A percentile compares a stretch with the other conserved stretches of the same genome.
Conservation (phyloP, 2,113 vertebrate species). For the Serinus canaria region DNA sequence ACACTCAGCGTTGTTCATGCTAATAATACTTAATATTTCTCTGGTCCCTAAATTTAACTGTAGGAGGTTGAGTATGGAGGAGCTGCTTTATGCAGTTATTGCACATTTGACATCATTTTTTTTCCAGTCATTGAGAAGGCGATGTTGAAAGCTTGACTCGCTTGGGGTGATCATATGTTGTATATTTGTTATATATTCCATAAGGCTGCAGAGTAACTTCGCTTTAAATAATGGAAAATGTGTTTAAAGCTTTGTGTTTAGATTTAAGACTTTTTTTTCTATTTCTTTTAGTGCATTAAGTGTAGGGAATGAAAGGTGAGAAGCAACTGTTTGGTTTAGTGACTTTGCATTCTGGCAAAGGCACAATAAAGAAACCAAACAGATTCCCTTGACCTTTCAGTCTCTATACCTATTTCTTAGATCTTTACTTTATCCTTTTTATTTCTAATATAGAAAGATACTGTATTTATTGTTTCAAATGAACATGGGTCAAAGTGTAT, state of each 20-base stretch:
- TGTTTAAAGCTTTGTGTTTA: constrained; percentile 92
- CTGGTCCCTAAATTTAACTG: constrained; percentile 70
- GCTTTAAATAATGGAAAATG: constrained; percentile 85
- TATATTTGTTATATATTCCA: constrained; percentile 87
- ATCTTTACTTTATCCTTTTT: constrained; percentile 77
- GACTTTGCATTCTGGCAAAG: constrained; percentile 83
- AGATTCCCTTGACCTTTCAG: constrained; percentile 90
- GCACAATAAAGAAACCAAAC: constrained; percentile 84
- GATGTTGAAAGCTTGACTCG: constrained; percentile 71
- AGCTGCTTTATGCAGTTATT: constrained; percentile 73
- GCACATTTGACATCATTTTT: constrained; percentile 68
- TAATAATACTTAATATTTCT: constrained; percentile 73
- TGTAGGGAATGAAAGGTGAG: constrained; percentile 90
- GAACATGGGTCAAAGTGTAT: constrained; percentile 87
- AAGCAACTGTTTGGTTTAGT: constrained; percentile 91
- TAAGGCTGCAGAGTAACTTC: constrained; percentile 98
- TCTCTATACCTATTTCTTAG: constrained; percentile 84
- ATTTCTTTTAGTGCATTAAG: constrained; percentile 76
- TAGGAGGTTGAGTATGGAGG: constrained; percentile 68
- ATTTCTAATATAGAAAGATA: constrained; percentile 80
- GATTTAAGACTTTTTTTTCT: constrained; percentile 81
- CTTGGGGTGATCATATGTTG: constrained; percentile 71
- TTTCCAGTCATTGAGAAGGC: constrained; percentile 67
- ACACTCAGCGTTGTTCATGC: constrained; percentile 84
- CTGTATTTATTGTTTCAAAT: constrained; percentile 76